Percentiles rank a stretch among this genome's conserved stretches.
Conservation (phyloP, 2,888 invertebrate genomes). For the Dendrolimus pini region DNA sequence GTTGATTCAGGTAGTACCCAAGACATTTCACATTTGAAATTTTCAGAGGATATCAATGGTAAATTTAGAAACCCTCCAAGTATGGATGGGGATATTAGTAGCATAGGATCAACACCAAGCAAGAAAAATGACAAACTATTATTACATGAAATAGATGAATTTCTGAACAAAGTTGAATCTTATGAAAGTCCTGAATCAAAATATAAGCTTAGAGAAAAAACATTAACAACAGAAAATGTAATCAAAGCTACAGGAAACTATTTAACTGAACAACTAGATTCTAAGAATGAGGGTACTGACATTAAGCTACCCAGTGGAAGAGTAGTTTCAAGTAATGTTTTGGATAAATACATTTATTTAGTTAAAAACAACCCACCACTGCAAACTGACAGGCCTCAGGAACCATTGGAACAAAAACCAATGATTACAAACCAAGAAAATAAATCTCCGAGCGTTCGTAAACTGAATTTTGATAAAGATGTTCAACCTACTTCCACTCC, state of each 20-base stretch:
- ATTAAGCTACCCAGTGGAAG: slow-evolving; percentile 53
- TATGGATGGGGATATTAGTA: slow-evolving; percentile 69
- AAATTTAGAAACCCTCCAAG: slow-evolving; percentile 25
- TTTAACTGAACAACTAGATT: slow-evolving; percentile 48
- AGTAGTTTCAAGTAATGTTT: slow-evolving; percentile 41
- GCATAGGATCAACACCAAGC: slow-evolving; percentile 62
- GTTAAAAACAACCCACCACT: slow-evolving; percentile 42
- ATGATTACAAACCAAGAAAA: slow-evolving; percentile 15
- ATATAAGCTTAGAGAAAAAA: slow-evolving; percentile 29
- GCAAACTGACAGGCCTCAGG: slow-evolving; percentile 25
- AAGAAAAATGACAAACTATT: slow-evolving; percentile 64
- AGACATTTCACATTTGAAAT: slow-evolving; percentile 32
- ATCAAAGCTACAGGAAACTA: slow-evolving; percentile 63
- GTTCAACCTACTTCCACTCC: slow-evolving; percentile 65
- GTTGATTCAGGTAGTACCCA: slow-evolving; percentile 34
- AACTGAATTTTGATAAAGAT: slow-evolving; percentile 60
- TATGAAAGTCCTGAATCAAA: slow-evolving; percentile 58
- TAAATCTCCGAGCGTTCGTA: slow-evolving; percentile 49
- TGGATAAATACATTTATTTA: slow-evolving; percentile 68
- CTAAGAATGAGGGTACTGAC: slow-evolving; percentile 33
- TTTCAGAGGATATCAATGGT: slow-evolving; percentile 19
- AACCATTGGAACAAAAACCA: slow-evolving; percentile 17
- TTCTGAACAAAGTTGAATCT: slow-evolving; percentile 60
- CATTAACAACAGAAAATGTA: slow-evolving; percentile 46
- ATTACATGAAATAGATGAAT: slow-evolving; percentile 68